These are phyloP conservation scores for Panopea generosa DNA, from an alignment of 2,888 invertebrate species.

Conservation along the genomic window DNA sequence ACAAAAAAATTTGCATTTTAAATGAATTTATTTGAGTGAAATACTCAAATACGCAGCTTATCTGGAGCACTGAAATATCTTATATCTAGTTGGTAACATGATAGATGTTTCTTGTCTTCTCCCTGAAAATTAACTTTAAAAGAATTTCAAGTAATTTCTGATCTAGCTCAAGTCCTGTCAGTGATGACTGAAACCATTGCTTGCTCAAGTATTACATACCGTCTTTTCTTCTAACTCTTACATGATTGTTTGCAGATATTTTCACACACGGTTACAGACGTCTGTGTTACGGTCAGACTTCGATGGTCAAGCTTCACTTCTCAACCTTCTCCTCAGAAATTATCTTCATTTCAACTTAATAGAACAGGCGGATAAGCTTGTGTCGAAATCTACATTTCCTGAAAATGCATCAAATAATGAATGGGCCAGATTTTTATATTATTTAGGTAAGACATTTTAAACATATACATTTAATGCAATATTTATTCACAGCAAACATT, in stretches of 20 bases:
- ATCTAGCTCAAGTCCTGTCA: background rate
- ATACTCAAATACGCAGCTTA: too few species aligned
- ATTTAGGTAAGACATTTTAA: conserved; percentile 89
- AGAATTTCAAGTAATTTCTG: background rate
- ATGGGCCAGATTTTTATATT: conserved; percentile 98
- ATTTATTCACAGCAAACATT: too few species aligned
- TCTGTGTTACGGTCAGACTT: conserved; percentile 98
- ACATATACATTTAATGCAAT: too few species aligned
- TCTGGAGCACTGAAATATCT: too few species aligned
- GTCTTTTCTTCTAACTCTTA: too few species aligned
- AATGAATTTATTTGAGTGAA: too few species aligned
- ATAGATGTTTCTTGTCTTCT: too few species aligned
- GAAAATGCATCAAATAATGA: conserved; percentile 99
- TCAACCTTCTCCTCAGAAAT: conserved; percentile 97
- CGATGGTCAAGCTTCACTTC: conserved; percentile 98
- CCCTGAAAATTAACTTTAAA: conserved; percentile 1
- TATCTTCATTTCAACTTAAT: conserved; percentile 98
- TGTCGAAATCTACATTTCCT: conserved; percentile 98
- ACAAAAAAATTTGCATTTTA: too few species aligned
- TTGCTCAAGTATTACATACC: too few species aligned
- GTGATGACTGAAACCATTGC: too few species aligned
- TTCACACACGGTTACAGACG: conserved; percentile 96
- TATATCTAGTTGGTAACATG: too few species aligned
- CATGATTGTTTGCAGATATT: conserved; percentile 83
- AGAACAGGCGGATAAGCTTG: conserved; percentile 98